Conservation (phyloP, 2,113 vertebrate genomes). For the Tyrannus savana region DNA sequence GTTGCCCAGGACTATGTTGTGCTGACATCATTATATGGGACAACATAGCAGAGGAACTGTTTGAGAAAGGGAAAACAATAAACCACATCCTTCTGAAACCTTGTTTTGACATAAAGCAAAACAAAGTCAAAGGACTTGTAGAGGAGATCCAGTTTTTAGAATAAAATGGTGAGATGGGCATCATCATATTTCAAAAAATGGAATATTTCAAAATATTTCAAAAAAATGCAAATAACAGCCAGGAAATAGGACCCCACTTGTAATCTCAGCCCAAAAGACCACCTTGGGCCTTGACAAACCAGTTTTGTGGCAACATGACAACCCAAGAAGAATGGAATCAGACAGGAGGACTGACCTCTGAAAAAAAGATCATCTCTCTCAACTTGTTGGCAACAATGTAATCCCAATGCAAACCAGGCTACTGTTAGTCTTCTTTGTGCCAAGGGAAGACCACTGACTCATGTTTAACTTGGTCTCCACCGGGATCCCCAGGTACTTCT, state of each 20-base stretch:
- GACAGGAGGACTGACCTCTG: background rate
- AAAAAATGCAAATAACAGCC: background rate
- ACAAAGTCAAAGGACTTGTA: background rate
- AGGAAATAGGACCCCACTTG: background rate
- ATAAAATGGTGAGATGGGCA: background rate
- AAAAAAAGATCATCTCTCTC: background rate
- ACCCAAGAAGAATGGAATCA: background rate
- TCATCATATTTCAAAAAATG: background rate
- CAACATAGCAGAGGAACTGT: background rate
- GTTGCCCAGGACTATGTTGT: background rate
- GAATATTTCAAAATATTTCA: background rate
- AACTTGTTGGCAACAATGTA: background rate
- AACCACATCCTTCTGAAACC: background rate
- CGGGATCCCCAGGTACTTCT: background rate
- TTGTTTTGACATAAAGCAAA: background rate
- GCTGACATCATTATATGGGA: background rate
- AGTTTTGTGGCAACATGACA: background rate
- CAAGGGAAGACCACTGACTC: background rate
- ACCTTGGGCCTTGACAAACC: background rate
- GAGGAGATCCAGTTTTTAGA: background rate
- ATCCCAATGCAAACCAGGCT: background rate
- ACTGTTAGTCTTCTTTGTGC: background rate
- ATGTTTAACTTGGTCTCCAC: background rate
- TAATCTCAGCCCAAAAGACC: background rate
- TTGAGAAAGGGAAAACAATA: background rate